These are phyloP conservation scores for Arctia plantaginis DNA, from an alignment of 2,888 invertebrate genomes.

Conservation along the genomic window DNA sequence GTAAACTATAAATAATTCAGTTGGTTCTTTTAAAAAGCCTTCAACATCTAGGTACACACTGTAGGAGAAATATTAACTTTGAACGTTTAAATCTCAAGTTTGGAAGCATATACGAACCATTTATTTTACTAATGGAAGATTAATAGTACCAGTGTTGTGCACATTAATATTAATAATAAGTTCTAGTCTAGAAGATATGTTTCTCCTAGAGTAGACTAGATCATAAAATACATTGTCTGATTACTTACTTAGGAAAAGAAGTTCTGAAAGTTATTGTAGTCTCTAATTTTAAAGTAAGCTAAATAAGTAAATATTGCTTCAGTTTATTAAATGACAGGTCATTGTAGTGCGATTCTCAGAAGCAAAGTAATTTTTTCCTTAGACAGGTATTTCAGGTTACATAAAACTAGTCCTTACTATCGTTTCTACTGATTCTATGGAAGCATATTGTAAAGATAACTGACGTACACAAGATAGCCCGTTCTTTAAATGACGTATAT, in stretches of 20 bases:
- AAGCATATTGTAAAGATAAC: too few relatives aligned
- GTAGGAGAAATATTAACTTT: constrained; percentile 20
- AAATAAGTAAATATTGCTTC: not conserved
- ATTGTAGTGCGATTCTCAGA: not conserved
- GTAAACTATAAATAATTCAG: too few relatives aligned
- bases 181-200: not conserved
- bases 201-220: not conserved
- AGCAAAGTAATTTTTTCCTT: not conserved
- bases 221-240: not conserved
- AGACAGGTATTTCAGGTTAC: not conserved
- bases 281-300: not conserved
- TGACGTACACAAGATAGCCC: not conserved
- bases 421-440: not conserved
- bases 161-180: constrained; percentile 17
- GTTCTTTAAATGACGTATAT: not conserved
- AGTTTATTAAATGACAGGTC: not conserved
- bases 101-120: constrained; percentile 7
- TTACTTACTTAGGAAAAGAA: not conserved
- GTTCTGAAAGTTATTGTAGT: not conserved
- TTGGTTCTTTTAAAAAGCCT: too few relatives aligned
- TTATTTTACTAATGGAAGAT: constrained; percentile 13
- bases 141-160: constrained; percentile 14
- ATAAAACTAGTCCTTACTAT: not conserved
- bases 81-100: constrained; percentile 7
- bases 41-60: constrained; percentile 14